Evolutionary conservation across 1,140 invertebrate species (phyloP), one percentile per base, ranked within the genome.

Genomic region (Nylanderia fulva): DNA sequence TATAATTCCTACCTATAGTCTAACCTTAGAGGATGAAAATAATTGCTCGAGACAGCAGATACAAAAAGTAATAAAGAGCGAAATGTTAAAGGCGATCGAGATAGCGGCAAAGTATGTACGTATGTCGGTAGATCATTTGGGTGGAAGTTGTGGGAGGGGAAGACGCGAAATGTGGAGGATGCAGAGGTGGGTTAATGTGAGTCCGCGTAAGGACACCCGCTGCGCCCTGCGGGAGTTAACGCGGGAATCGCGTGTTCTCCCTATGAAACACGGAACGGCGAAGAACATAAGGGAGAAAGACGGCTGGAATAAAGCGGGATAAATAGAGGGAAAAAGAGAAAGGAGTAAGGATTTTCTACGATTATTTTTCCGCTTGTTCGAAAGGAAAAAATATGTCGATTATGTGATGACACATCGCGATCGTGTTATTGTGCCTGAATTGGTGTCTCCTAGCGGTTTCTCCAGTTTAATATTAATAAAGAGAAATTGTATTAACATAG

Each of bases 211-310:
- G 91, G 91, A 93, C 91, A 92, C 93, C 92, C 88, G 91, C 92
- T 94, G 93, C 85, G 93, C 93, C 71, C 90, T 89, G 90, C 91
- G 91, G 92, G 93, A 91, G 92, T 93, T 94, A 94, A 94, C 93
- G 93, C 91, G 92, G 92, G 91, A 93, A 94, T 94, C 92, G 93
- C 94, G 93, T 94, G 93, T 90, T 91, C 84, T 84, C 66, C 77
- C 85, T 87, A 88, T 87, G 86, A 90, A 91, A 90, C 90, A 88
- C 85, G 86, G 75, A 90, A 91, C 90, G 88, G 64, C 75, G 83
- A 77, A 66, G 79, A 63, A 85, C 54, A 56, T n/a, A 72, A 76
- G 42, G 58, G 48, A 89, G 84, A 66, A 60, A 72, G 83, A 60
- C 60, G 52, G 27, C 24, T 29, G 15, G 68, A 66, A 52, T 84